A percentile compares a stretch with the other conserved stretches of the same genome.
Evolutionary conservation across 2,888 invertebrate species (phyloP).

Genomic region (Eupithecia subfuscata): DNA sequence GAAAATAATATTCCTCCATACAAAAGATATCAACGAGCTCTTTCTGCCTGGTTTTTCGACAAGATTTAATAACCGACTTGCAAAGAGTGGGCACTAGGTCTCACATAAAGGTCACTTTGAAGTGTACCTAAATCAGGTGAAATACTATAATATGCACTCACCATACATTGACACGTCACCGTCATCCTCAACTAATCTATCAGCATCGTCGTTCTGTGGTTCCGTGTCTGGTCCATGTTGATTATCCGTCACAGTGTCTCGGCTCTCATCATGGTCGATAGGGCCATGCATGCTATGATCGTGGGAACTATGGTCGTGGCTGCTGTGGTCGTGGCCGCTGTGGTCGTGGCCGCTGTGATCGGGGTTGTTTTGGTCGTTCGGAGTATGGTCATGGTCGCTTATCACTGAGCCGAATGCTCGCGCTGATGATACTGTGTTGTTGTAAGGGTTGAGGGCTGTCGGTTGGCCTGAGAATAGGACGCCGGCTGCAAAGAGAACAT

Average conservation of each 20-base stretch:
- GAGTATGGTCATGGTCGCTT: slow-evolving; percentile 47
- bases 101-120: background rate
- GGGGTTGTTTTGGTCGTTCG: slow-evolving; percentile 26
- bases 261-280: slow-evolving; percentile 36
- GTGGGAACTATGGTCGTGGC: slow-evolving; percentile 47
- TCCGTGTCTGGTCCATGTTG: slow-evolving; percentile 57
- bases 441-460: slow-evolving; percentile 82
- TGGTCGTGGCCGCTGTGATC: slow-evolving; percentile 48
- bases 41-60: background rate
- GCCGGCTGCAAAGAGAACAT: slow-evolving; percentile 82
- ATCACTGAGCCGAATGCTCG: slow-evolving; percentile 80
- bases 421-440: slow-evolving; percentile 80
- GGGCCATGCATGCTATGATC: slow-evolving; percentile 45
- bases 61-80: background rate
- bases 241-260: slow-evolving; percentile 39
- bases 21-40: slow-evolving; percentile 18
- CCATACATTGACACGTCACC: slow-evolving; percentile 84
- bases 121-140: background rate
- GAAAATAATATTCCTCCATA: background rate
- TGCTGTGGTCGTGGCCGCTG: slow-evolving; percentile 40
- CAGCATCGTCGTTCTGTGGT: slow-evolving; percentile 59
- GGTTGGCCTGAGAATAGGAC: slow-evolving; percentile 87
- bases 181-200: slow-evolving; percentile 62
- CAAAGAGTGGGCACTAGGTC: background rate
- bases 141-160: slow-evolving; percentile 56